Evolutionary conservation across 2,888 invertebrate genomes (phyloP).

Genomic region (Caenorhabditis virilis): DNA sequence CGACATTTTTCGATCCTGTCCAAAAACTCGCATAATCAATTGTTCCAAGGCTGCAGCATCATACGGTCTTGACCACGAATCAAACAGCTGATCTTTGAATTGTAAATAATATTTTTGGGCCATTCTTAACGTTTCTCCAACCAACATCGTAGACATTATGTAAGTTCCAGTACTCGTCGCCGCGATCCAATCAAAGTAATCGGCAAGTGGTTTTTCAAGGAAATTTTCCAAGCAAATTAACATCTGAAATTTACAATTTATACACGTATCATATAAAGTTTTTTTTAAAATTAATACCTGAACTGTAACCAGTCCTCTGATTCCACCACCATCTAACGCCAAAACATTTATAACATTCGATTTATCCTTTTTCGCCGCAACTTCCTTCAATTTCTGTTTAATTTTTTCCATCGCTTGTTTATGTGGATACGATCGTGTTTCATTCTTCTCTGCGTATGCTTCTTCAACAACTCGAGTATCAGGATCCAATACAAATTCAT

Average conservation of each 20-base stretch:
- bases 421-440: conserved; percentile 39
- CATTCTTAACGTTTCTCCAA: conserved; percentile 75
- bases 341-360: conserved; percentile 70
- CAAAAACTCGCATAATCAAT: conserved; percentile 83
- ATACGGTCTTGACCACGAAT: conserved; percentile 84
- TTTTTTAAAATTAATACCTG: conserved; percentile 45
- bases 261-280: not conserved
- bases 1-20: conserved; percentile 82
- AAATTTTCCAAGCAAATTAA: conserved; percentile 55
- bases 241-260: conserved; percentile 37
- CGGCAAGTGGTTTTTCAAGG: conserved; percentile 57
- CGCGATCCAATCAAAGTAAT: conserved; percentile 91
- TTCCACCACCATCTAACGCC: conserved; percentile 95
- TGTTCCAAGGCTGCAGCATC: conserved; percentile 83
- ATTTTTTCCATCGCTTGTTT: conserved; percentile 42
- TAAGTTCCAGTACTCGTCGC: conserved; percentile 89
- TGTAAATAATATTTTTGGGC: conserved; percentile 88
- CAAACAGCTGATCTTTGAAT: conserved; percentile 90
- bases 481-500: conserved; percentile 49
- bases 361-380: conserved; percentile 44
- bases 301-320: conserved; percentile 75
- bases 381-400: conserved; percentile 29
- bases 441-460: conserved; percentile 40
- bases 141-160: conserved; percentile 82
- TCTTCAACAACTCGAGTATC: conserved; percentile 42